Base-by-base conservation (phyloP, 2,113 vertebrate species). In the Austrofundulus limnaeus region DNA sequence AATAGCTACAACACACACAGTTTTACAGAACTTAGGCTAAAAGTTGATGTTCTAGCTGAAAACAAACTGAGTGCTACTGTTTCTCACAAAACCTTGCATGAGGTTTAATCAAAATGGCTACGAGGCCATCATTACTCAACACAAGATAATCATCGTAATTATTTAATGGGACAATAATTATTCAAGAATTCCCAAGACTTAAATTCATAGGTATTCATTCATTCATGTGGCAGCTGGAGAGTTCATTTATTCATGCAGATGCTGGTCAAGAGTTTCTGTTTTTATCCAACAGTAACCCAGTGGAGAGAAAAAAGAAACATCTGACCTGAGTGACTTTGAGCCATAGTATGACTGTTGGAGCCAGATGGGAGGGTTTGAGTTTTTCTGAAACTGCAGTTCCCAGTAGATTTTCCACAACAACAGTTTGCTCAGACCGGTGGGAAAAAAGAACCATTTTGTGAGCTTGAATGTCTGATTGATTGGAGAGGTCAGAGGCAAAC, bases 161-260 rank as follows among this genome's bases (percentile, higher is more conserved):
- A n/a, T n/a, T n/a, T n/a, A n/a, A n/a, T n/a, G n/a, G n/a, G n/a
- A n/a, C n/a, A n/a, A n/a, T n/a, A n/a, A n/a, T n/a, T n/a, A n/a
- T n/a, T n/a, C n/a, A 34, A 34, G 31, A 10, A 34, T 9, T 34
- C 5, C 9, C 31, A 34, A 9, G 4, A 10, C 8, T 8, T 34
- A 34, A 34, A 34, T 42, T 70, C 38, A 55, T 61, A 62, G 28
- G 25, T 39, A 49, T 47, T 31, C 43, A 52, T 24, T 49, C 42
- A 45, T 31, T 48, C 31, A 70, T 31, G 45, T 28, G 28, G 48
- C 48, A 38, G 34, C 19, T 15, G 2, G 15, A 0, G 12, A 38
- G 34, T 25, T 20, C 39, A 60, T 69, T 52, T 43, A 60, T 52
- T 69, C 57, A 56, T 62, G 34, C 59, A 56, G 37, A 70, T 56